Evolutionary conservation across 2,888 invertebrate species (phyloP).

Genomic region (Drosophila falleni): DNA sequence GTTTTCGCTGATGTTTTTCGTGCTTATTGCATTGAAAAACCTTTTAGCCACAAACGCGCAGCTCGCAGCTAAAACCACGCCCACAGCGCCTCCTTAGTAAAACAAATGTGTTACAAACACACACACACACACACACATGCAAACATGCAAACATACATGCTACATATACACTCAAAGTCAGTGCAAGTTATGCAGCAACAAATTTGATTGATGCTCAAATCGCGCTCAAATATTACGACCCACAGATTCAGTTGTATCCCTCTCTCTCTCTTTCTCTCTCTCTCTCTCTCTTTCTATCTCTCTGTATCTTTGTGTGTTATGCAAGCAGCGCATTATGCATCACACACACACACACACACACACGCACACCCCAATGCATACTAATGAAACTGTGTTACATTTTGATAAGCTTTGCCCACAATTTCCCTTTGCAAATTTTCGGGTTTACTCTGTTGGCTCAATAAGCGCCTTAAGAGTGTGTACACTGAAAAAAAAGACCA

Average conservation of each 20-base stretch:
- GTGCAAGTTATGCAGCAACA: slow-evolving; percentile 36
- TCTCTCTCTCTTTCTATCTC: background rate
- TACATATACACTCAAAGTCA: slow-evolving; percentile 3
- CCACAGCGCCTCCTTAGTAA: slow-evolving; percentile 8
- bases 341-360: background rate
- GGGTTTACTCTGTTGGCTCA: slow-evolving; percentile 30
- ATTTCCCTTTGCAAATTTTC: slow-evolving; percentile 40
- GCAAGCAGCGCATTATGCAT: slow-evolving; percentile 48
- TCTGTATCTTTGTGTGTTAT: slow-evolving; percentile 18
- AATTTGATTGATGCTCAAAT: slow-evolving; percentile 60
- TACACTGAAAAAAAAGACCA: too few species aligned
- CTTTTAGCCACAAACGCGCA: slow-evolving; percentile 33
- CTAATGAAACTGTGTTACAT: slow-evolving; percentile 57
- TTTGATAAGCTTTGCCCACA: slow-evolving; percentile 52
- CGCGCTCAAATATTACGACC: slow-evolving; percentile 31
- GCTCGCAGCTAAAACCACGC: slow-evolving; percentile 20
- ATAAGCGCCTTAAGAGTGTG: slow-evolving; percentile 65
- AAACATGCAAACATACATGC: background rate
- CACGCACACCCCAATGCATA: slow-evolving; percentile 31
- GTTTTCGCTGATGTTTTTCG: slow-evolving; percentile 27
- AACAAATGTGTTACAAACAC: slow-evolving; percentile 20
- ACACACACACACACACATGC: background rate
- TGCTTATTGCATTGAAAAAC: slow-evolving; percentile 38
- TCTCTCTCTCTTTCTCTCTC: background rate
- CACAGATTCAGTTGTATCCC: background rate